phyloP scores from a whole-genome alignment of 1,140 invertebrate species.

The Papilio machaon region DNA sequence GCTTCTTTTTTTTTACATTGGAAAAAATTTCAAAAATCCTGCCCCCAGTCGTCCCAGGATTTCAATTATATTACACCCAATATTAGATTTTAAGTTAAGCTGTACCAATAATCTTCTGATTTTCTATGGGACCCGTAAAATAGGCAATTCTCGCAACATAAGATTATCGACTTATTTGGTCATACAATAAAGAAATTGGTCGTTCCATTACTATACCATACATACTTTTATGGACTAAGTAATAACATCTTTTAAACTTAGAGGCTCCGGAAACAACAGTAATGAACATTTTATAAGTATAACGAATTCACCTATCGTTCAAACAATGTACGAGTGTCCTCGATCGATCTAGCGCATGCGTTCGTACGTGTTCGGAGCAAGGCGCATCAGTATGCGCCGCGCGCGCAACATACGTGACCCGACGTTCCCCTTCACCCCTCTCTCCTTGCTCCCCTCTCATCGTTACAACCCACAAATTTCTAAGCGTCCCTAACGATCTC shows the following conservation, averaged over 20 bases:
- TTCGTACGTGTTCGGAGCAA: conserved; percentile 18
- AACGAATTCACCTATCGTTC: conserved; percentile 30
- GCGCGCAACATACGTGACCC: conserved; percentile 59
- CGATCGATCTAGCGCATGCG: conserved; percentile 26
- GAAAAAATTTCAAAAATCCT: too few species aligned
- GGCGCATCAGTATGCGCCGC: conserved; percentile 67
- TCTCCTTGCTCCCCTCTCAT: conserved; percentile 40
- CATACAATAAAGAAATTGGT: neutral
- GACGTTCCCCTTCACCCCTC: conserved; percentile 61
- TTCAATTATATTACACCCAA: too few species aligned
- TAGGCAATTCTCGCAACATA: too few species aligned
- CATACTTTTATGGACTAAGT: neutral
- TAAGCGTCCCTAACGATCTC: conserved; percentile 55
- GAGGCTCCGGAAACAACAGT: conserved; percentile 14
- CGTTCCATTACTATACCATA: neutral
- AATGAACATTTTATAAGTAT: conserved; percentile 30
- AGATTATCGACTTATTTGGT: neutral
- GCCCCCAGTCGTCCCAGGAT: too few species aligned
- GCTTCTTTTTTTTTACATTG: neutral
- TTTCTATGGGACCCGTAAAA: too few species aligned
- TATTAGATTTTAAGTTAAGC: too few species aligned
- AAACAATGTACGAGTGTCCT: conserved; percentile 30
- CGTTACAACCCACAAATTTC: conserved; percentile 53
- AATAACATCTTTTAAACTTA: neutral
- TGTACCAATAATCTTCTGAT: too few species aligned